Base-by-base conservation (phyloP, 2,888 invertebrate genomes). In the Itoplectis maculator region DNA sequence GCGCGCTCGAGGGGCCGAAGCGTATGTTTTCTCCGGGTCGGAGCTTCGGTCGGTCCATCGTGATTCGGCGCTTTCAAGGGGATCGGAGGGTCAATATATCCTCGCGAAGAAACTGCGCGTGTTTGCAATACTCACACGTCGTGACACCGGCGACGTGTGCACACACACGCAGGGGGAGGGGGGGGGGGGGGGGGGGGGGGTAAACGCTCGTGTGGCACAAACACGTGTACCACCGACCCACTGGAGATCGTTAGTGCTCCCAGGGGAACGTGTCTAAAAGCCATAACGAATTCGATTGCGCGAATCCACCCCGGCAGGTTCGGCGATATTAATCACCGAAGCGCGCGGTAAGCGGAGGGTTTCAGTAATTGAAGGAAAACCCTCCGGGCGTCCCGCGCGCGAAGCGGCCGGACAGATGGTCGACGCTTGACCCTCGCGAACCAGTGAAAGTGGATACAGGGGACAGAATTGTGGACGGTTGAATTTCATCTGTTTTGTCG, bases 221-320 rank as follows among this genome's bases (percentile, higher is more conserved):
- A 20, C 7, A 20, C 20, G 11, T 54, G 11, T 54, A 20, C 20
- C 18, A 15, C n/a, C n/a, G 20, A 69, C 51, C 35, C 9, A 49
- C n/a, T 15, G 35, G 13, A 20, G 51, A 69, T 69, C 68, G 68
- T 65, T 65, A 65, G 20, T 37, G 68, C n/a, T n/a, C 68, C 68
- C 68, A 15, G 13, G 20, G 51, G 68, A 69, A 69, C 68, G 51
- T 20, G 68, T 51, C 68, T 69, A 51, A 69, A 69, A 54, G 68
- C 68, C 51, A 49, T 69, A 51, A 51, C 49, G 35, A 51, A 69
- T 69, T 69, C 68, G 68, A 69, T 69, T 69, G 49, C 37, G 40
- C 68, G 29, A 51, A 37, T n/a, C n/a, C n/a, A n/a, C 20, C 51
- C 68, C 68, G 20, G 7, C 68, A 20, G 68, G 20, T 69, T 5